phyloP scores from a whole-genome alignment of 92 coral and sea anemone species.

The Bergia sp. region DNA sequence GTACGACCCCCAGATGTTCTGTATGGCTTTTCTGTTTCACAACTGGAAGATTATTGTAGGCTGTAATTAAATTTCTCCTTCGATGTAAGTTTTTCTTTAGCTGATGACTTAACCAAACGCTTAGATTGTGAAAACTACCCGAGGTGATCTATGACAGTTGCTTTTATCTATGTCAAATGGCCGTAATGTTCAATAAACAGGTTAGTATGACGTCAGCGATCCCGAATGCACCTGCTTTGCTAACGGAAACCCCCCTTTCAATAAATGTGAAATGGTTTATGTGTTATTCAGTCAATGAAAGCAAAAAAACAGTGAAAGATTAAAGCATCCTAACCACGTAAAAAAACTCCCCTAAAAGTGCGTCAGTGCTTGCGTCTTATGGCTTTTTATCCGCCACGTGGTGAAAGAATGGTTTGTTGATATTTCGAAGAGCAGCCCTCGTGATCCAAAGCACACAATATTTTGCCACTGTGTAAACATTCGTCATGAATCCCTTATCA shows the following conservation, averaged over 20 bases:
- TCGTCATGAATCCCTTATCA: background rate
- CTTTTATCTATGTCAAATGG: background rate
- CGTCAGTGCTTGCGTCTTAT: background rate
- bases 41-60: background rate
- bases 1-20: background rate
- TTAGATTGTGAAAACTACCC: background rate
- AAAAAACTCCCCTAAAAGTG: background rate
- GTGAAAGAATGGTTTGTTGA: background rate
- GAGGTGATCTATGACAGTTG: background rate
- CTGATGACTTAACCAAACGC: background rate
- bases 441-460: background rate
- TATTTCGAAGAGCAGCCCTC: too few species aligned
- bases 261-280: background rate
- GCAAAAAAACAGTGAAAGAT: background rate
- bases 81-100: background rate
- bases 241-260: background rate
- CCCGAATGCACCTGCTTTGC: constrained; percentile 7
- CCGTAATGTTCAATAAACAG: background rate
- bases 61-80: background rate
- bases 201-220: constrained; percentile 15
- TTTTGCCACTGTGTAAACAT: background rate
- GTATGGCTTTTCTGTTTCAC: background rate
- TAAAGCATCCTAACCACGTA: background rate
- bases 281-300: background rate
- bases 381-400: background rate